A percentile compares a stretch with the other conserved stretches of the same genome.
Conservation (phyloP, 2,113 vertebrate genomes). For the Ictalurus furcatus region DNA sequence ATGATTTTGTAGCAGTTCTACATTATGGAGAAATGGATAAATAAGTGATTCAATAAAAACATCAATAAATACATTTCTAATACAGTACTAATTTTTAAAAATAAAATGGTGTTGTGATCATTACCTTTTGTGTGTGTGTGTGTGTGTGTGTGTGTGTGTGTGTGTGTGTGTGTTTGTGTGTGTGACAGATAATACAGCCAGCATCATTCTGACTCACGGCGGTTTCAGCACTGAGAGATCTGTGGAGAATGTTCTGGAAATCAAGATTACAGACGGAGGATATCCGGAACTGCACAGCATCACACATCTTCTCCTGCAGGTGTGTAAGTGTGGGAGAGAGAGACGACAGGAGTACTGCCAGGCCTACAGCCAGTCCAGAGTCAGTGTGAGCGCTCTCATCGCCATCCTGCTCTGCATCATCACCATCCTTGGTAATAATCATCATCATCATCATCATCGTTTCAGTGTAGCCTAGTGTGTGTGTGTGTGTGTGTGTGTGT, state of each 20-base stretch:
- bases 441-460: not conserved
- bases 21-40: not conserved
- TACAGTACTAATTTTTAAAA: not conserved
- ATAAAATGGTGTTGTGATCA: not conserved
- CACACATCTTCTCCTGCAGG: slow-evolving; percentile 73
- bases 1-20: not conserved
- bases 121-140: not conserved
- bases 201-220: slow-evolving; percentile 80
- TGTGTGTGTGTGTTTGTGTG: slow-evolving; percentile 34
- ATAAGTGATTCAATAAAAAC: not conserved
- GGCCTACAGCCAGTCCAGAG: slow-evolving; percentile 62
- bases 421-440: slow-evolving; percentile 82
- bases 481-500: too few relatives aligned
- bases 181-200: slow-evolving; percentile 84
- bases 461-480: too few relatives aligned
- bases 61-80: not conserved
- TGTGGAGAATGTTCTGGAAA: slow-evolving; percentile 78
- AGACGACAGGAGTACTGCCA: slow-evolving; percentile 78
- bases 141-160: slow-evolving; percentile 11
- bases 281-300: slow-evolving; percentile 74
- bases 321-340: slow-evolving; percentile 80
- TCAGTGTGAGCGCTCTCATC: slow-evolving; percentile 84
- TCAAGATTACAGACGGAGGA: slow-evolving; percentile 85
- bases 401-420: slow-evolving; percentile 86
- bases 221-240: slow-evolving; percentile 81